These are phyloP conservation scores for Pseudorhiza aurosa DNA, from an alignment of 30 jellyfish, hydroid and myxozoan genomes.

Conservation along the genomic window DNA sequence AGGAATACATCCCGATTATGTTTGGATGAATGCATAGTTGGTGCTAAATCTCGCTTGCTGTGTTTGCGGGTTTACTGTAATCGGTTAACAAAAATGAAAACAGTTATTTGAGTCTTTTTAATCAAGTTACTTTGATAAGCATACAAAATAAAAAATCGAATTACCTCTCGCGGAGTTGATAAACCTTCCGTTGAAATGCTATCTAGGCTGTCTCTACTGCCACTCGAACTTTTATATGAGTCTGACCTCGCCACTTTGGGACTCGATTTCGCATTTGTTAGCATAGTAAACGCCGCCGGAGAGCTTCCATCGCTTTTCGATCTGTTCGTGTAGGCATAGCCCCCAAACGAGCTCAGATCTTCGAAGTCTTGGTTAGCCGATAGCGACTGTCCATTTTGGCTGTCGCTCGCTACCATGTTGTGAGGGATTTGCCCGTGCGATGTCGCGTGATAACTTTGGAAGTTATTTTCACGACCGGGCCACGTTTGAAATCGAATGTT, in stretches of 20 bases:
- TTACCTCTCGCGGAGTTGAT: slow-evolving; percentile 81
- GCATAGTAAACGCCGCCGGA: slow-evolving; percentile 70
- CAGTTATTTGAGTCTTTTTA: not conserved
- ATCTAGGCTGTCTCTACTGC: slow-evolving; percentile 87
- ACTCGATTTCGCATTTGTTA: slow-evolving; percentile 53
- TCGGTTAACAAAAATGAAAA: not conserved
- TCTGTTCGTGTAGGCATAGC: slow-evolving; percentile 51
- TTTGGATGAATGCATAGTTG: no score
- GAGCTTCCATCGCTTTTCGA: slow-evolving; percentile 61
- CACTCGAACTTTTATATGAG: slow-evolving; percentile 85
- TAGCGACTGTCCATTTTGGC: slow-evolving; percentile 55
- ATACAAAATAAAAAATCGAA: not conserved
- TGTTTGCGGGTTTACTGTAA: not conserved
- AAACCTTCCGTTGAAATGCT: slow-evolving; percentile 82
- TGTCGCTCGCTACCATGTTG: slow-evolving; percentile 67
- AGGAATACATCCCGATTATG: no score
- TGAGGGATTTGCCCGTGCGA: slow-evolving; percentile 84
- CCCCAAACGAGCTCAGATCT: slow-evolving; percentile 61
- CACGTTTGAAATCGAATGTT: slow-evolving; percentile 66
- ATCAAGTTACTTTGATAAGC: not conserved
- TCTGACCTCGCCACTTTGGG: slow-evolving; percentile 76
- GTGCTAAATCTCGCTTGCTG: not conserved
- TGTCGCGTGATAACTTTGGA: slow-evolving; percentile 69
- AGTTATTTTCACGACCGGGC: slow-evolving; percentile 68
- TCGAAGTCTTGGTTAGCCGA: slow-evolving; percentile 63